A percentile compares a stretch with the other conserved stretches of the same genome.
These are phyloP conservation scores for Helicolenus hilgendorfi DNA, from an alignment of 2,797 vertebrate species.

Conservation along the genomic window DNA sequence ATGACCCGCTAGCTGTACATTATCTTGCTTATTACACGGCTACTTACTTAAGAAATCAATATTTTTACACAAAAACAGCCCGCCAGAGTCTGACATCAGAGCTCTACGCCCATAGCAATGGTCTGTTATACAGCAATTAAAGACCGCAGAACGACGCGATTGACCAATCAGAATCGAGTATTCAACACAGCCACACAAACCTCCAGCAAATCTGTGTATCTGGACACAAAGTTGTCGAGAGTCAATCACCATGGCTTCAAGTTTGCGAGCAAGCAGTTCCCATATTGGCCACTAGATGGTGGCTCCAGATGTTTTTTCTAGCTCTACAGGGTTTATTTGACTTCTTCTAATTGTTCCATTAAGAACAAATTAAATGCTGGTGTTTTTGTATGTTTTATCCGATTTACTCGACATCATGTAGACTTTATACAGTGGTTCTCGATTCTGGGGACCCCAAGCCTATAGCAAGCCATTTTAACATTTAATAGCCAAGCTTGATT, in stretches of 20 bases:
- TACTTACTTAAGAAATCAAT: no score
- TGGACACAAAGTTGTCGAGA: not conserved
- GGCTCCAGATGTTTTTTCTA: not conserved
- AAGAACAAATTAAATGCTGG: not conserved
- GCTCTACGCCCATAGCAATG: no score
- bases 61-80: no score
- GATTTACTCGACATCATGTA: not conserved
- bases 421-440: no score
- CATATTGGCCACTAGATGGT: not conserved
- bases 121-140: no score
- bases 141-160: accelerated
- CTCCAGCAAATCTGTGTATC: not conserved
- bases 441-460: no score
- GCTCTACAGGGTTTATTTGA: not conserved
- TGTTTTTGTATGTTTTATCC: not conserved
- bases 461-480: no score
- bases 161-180: no score
- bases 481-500: no score
- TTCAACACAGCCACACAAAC: not conserved
- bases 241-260: not conserved
- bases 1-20: no score
- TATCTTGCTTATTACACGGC: no score
- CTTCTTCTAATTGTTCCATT: not conserved
- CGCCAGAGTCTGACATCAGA: no score
- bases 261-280: not conserved